phyloP scores from a whole-genome alignment of 1,140 invertebrate genomes.

The Drosophila bifasciata region DNA sequence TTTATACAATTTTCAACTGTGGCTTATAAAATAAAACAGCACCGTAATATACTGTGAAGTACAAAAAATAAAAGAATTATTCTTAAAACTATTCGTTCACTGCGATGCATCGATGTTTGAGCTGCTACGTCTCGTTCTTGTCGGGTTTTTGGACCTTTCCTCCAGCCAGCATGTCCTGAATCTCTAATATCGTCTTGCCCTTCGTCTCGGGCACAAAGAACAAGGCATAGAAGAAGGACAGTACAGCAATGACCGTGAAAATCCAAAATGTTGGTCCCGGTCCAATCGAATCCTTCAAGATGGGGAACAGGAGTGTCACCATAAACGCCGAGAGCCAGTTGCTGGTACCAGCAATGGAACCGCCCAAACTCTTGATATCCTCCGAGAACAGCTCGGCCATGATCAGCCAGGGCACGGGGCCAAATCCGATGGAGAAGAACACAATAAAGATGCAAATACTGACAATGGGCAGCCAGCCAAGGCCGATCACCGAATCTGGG shows the following conservation, averaged over 20 bases:
- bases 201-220: constrained; percentile 89
- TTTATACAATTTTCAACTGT: too few species aligned
- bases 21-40: too few species aligned
- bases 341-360: constrained; percentile 89
- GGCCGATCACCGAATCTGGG: constrained; percentile 37
- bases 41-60: too few species aligned
- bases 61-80: too few species aligned
- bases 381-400: constrained; percentile 90
- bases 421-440: constrained; percentile 91
- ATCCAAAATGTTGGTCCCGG: constrained; percentile 90
- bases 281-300: constrained; percentile 76
- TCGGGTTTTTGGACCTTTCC: constrained; percentile 34
- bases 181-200: constrained; percentile 88
- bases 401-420: constrained; percentile 92
- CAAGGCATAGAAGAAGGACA: constrained; percentile 87
- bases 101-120: not conserved
- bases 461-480: constrained; percentile 89
- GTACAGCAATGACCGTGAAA: constrained; percentile 89
- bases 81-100: too few species aligned
- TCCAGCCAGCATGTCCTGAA: constrained; percentile 78
- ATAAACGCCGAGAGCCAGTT: constrained; percentile 93
- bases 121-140: constrained; percentile 2
- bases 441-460: constrained; percentile 91
- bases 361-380: constrained; percentile 90
- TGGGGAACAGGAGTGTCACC: constrained; percentile 89